phyloP scores from a whole-genome alignment of 2,113 vertebrate species.

The Microtus ochrogaster region DNA sequence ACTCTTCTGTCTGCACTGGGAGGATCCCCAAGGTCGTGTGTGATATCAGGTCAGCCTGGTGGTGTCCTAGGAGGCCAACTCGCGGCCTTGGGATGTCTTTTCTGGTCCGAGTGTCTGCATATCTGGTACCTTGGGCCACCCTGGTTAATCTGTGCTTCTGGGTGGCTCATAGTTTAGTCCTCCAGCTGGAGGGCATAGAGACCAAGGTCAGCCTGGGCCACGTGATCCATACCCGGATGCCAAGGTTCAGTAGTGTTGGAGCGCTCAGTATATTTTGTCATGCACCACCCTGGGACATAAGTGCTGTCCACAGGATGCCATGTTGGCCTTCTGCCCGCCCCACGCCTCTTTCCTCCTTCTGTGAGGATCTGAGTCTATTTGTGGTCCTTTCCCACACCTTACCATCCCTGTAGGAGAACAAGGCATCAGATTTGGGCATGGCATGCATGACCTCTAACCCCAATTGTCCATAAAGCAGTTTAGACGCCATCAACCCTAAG shows the following conservation, averaged over 20 bases:
- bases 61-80: neutral
- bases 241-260: rapidly evolving
- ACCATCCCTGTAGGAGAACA: rapidly evolving
- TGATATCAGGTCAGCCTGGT: rapidly evolving
- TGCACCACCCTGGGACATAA: rapidly evolving
- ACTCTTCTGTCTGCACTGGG: rapidly evolving
- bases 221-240: rapidly evolving
- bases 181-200: neutral
- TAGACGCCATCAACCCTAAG: neutral
- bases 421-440: too few species aligned
- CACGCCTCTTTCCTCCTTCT: rapidly evolving
- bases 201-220: neutral
- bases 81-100: neutral
- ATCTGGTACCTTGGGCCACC: neutral
- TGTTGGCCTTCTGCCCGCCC: rapidly evolving
- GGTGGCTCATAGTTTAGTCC: neutral
- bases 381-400: neutral
- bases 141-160: neutral
- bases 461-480: neutral
- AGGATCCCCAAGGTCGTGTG: neutral
- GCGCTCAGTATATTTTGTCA: rapidly evolving
- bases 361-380: neutral
- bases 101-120: neutral
- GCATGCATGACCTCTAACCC: neutral
- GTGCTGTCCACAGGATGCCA: neutral